These are phyloP conservation scores for Aphidius gifuensis DNA, from an alignment of 1,140 invertebrate species.

Conservation along the genomic window DNA sequence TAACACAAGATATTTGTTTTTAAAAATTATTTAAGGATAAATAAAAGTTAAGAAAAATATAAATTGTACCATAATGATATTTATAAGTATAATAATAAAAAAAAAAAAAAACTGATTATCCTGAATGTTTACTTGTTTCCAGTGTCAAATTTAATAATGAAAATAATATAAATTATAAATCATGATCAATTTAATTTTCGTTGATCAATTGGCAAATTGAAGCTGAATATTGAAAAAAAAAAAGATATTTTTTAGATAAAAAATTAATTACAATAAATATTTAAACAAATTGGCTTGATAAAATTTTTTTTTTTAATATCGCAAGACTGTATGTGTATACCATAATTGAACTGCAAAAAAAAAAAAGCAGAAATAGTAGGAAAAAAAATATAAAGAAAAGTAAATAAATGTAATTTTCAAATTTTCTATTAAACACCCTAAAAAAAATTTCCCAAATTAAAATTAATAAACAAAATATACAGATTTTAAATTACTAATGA, in stretches of 20 bases:
- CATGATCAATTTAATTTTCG: no score
- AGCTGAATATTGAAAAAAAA: slow-evolving; percentile 6
- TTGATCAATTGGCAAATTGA: background rate
- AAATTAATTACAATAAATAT: slow-evolving; percentile 9
- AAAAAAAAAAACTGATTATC: background rate
- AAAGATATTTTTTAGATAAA: background rate
- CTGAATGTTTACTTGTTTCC: slow-evolving; percentile 20
- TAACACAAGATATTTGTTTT: slow-evolving; percentile 13
- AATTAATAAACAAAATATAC: background rate
- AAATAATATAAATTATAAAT: background rate
- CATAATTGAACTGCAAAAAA: no score
- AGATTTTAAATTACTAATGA: background rate
- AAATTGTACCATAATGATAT: slow-evolving; percentile 18
- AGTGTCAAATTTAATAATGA: background rate
- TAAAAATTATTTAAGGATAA: slow-evolving; percentile 8
- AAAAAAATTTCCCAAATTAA: slow-evolving; percentile 1
- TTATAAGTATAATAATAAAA: slow-evolving; percentile 16
- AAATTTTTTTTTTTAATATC: slow-evolving; percentile 18
- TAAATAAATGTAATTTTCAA: slow-evolving; percentile 12
- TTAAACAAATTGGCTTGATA: background rate
- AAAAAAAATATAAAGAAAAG: slow-evolving; percentile 11
- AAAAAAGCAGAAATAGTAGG: slow-evolving; percentile 1
- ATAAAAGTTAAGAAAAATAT: background rate
- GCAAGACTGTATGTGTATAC: slow-evolving; percentile 10
- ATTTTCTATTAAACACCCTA: slow-evolving; percentile 12